Conservation (phyloP, 2,888 invertebrate species). For the Microplitis manilae region DNA sequence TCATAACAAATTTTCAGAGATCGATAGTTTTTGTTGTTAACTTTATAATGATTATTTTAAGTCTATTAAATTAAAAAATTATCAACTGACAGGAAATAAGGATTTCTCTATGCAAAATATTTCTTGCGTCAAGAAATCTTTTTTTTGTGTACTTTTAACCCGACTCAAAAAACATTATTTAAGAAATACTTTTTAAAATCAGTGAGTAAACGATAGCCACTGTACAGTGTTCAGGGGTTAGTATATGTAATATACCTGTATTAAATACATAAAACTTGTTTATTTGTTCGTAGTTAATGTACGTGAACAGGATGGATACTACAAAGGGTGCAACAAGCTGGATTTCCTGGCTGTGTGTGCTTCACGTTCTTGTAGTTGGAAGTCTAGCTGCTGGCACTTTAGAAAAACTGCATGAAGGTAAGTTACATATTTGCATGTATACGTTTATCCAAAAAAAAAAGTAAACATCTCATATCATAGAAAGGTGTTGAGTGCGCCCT, state of each 20-base stretch:
- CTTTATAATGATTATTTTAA: neutral
- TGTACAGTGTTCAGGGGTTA: no score
- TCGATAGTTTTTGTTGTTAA: no score
- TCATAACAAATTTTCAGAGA: neutral
- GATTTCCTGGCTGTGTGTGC: constrained; percentile 57
- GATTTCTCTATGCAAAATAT: neutral
- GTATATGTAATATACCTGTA: neutral
- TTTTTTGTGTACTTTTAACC: no score
- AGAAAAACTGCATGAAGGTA: constrained; percentile 69
- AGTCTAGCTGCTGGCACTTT: constrained; percentile 63
- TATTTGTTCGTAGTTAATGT: constrained; percentile 59
- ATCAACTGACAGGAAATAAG: neutral
- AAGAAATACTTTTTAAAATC: neutral
- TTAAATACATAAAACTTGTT: neutral
- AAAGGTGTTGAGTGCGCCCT: neutral
- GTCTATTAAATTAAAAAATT: neutral
- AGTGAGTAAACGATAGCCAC: neutral
- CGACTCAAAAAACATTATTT: no score
- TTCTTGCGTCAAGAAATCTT: no score
- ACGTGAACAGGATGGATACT: constrained; percentile 63
- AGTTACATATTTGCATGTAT: constrained; percentile 50
- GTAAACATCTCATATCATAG: neutral
- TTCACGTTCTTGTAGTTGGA: constrained; percentile 55
- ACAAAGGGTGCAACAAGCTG: constrained; percentile 59
- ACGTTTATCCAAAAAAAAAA: neutral